Evolutionary conservation across 2,888 invertebrate genomes (phyloP).

Genomic region (Meta bourneti): DNA sequence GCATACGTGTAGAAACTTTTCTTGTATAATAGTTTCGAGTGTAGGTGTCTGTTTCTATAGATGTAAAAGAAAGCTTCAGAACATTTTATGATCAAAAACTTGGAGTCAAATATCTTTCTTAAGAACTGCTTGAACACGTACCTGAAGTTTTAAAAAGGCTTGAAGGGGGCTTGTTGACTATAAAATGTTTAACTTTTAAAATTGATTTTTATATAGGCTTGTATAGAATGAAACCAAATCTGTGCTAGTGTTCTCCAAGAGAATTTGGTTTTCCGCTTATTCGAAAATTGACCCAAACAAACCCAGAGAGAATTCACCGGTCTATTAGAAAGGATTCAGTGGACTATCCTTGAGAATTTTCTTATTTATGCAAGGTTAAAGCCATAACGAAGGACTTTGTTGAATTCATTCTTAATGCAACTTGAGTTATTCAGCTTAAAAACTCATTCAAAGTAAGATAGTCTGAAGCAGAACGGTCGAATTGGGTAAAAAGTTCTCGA

Average conservation of each 20-base stretch:
- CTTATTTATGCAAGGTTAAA: no score
- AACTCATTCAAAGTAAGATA: no score
- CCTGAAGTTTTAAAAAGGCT: neutral
- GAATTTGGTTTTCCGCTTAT: neutral
- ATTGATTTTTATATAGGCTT: conserved; percentile 1
- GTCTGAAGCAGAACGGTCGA: no score
- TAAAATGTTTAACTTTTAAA: neutral
- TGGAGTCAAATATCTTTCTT: conserved; percentile 1
- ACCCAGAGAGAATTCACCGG: no score
- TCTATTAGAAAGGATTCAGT: no score
- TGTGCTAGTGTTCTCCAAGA: neutral
- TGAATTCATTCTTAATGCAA: no score
- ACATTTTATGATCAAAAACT: neutral
- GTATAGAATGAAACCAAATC: neutral
- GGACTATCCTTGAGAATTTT: no score
- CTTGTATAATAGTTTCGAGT: neutral
- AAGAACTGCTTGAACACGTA: neutral
- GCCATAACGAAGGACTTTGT: no score
- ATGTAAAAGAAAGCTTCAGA: neutral
- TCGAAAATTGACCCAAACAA: no score
- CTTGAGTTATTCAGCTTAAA: no score
- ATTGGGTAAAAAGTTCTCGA: no score
- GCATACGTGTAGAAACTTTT: neutral
- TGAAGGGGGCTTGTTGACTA: neutral
- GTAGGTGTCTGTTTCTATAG: neutral